Percentiles rank a stretch among this genome's conserved stretches.
Conservation (phyloP, 2,797 vertebrate genomes). For the Gambusia yucatana region DNA sequence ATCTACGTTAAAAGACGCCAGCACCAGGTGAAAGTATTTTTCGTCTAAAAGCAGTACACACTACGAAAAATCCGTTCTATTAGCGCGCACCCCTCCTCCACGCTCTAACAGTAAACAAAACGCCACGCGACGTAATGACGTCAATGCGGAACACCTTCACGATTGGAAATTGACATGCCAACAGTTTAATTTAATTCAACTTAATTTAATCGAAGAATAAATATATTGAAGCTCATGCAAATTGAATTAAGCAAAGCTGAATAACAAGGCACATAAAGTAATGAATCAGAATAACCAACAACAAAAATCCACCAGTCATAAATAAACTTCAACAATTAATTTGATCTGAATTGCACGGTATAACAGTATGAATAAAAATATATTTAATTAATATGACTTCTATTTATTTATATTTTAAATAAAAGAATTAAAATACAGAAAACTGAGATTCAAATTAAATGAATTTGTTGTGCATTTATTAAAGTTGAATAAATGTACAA, state of each 20-base stretch:
- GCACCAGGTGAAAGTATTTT: background rate
- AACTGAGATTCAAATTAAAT: background rate
- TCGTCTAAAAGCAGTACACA: slow-evolving; percentile 26
- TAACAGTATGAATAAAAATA: background rate
- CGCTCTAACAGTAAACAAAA: slow-evolving; percentile 69
- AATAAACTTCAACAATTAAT: background rate
- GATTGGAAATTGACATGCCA: too few relatives aligned
- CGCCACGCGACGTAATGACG: slow-evolving; percentile 45
- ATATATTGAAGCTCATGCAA: background rate
- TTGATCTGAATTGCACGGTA: background rate
- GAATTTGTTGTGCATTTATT: too few relatives aligned
- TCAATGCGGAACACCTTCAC: slow-evolving; percentile 14
- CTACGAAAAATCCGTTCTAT: slow-evolving; percentile 18
- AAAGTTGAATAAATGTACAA: background rate
- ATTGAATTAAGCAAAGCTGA: background rate
- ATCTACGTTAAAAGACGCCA: background rate
- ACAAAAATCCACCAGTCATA: background rate
- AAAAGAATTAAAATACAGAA: background rate
- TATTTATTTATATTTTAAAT: background rate
- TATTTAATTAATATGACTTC: background rate
- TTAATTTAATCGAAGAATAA: background rate
- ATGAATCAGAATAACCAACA: background rate
- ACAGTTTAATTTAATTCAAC: background rate
- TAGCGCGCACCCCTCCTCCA: slow-evolving; percentile 39
- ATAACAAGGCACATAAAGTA: background rate